phyloP scores from a whole-genome alignment of 2,888 invertebrate genomes.

The Psylliodes chrysocephalus region DNA sequence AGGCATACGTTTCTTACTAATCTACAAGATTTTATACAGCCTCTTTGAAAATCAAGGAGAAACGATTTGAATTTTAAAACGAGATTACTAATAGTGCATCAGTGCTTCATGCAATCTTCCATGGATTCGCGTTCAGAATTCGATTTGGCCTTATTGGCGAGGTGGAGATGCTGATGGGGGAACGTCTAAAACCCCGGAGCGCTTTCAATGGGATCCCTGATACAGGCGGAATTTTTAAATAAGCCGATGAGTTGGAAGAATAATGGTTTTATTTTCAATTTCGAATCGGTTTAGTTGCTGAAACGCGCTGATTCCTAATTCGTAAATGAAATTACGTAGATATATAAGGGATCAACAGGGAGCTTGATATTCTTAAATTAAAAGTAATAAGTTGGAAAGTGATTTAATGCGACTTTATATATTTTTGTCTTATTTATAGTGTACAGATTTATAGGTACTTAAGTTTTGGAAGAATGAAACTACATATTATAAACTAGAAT shows the following conservation, averaged over 20 bases:
- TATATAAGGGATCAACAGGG: neutral
- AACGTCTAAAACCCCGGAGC: neutral
- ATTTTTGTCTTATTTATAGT: too few relatives aligned
- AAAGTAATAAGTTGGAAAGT: too few relatives aligned
- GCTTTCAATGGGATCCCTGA: conserved; percentile 4
- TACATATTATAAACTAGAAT: too few relatives aligned
- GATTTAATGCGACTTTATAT: too few relatives aligned
- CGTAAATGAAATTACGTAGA: neutral
- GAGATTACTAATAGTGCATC: conserved; percentile 5
- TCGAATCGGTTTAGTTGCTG: conserved; percentile 1
- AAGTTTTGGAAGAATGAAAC: too few relatives aligned
- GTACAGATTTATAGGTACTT: too few relatives aligned
- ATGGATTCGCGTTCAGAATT: conserved; percentile 5
- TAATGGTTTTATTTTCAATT: conserved; percentile 12
- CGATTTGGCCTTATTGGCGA: conserved; percentile 13
- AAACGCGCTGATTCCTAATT: conserved; percentile 6
- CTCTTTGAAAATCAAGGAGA: neutral
- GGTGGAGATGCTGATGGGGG: neutral
- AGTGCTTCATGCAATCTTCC: conserved; percentile 1
- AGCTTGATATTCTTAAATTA: too few relatives aligned
- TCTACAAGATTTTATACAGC: neutral
- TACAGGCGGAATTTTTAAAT: conserved; percentile 16
- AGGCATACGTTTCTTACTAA: neutral
- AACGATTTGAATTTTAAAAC: conserved; percentile 2
- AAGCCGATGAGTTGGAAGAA: conserved; percentile 4